Evolutionary conservation across 2,113 vertebrate genomes (phyloP).

Genomic region (Lasiurus cinereus): DNA sequence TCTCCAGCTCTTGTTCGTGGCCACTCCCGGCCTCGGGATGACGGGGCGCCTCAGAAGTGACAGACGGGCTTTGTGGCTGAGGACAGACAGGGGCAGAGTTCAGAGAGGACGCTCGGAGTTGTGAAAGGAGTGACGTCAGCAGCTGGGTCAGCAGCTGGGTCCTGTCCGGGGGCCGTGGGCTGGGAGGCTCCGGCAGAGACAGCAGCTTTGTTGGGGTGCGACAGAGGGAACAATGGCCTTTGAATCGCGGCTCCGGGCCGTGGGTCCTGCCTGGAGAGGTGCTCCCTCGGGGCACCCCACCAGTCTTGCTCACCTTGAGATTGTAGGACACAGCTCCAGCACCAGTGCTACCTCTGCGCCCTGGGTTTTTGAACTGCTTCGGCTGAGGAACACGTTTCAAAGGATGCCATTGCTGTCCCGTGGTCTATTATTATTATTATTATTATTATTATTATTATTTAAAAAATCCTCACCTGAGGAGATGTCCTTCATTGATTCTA

Average conservation of each 20-base stretch:
- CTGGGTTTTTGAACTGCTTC: slow-evolving; percentile 37
- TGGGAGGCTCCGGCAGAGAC: neutral
- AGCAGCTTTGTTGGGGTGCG: neutral
- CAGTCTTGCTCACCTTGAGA: neutral
- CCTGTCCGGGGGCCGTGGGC: neutral
- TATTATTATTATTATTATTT: too few species aligned
- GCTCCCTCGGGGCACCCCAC: neutral
- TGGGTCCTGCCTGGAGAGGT: neutral
- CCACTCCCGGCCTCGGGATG: neutral
- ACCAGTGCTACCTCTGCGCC: neutral
- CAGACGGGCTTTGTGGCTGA: neutral
- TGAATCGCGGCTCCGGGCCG: neutral
- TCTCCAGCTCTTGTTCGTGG: neutral
- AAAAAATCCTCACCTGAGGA: too few species aligned
- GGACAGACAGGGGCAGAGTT: neutral
- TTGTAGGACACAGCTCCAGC: neutral
- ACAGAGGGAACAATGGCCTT: neutral
- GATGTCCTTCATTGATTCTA: neutral
- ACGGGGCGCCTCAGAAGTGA: neutral
- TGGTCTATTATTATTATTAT: too few species aligned
- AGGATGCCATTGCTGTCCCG: neutral
- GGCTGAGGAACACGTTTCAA: neutral
- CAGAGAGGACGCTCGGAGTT: neutral
- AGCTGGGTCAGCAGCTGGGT: slow-evolving; percentile 6
- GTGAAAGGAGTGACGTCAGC: neutral